These are phyloP conservation scores for Drosophila parvula DNA, from an alignment of 1,140 invertebrate species.

Conservation along the genomic window DNA sequence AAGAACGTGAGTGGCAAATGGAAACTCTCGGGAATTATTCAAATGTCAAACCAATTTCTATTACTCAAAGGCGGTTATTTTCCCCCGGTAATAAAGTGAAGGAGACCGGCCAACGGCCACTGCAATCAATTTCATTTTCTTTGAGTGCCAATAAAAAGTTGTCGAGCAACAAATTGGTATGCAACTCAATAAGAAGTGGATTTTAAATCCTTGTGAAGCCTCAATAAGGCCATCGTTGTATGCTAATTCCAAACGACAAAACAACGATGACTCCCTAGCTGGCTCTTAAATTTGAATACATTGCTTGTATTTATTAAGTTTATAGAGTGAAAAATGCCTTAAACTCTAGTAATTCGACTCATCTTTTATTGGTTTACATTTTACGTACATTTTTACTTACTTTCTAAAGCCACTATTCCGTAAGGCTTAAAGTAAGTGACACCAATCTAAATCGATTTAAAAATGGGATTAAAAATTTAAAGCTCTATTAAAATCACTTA, in stretches of 20 bases:
- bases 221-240: background rate
- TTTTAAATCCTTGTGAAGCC: background rate
- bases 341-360: background rate
- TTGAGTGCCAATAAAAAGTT: slow-evolving; percentile 36
- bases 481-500: slow-evolving; percentile 17
- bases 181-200: slow-evolving; percentile 13
- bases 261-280: background rate
- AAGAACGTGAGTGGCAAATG: slow-evolving; percentile 39
- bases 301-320: background rate
- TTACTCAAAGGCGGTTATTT: slow-evolving; percentile 18
- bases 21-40: slow-evolving; percentile 35
- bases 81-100: slow-evolving; percentile 12
- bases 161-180: slow-evolving; percentile 7
- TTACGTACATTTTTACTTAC: too few species aligned
- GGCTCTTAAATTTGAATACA: background rate
- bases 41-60: slow-evolving; percentile 45
- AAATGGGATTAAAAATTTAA: slow-evolving; percentile 1
- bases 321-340: background rate
- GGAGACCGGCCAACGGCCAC: background rate
- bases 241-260: background rate
- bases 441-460: background rate
- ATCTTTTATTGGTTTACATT: background rate
- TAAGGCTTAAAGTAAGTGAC: background rate
- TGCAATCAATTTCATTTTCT: slow-evolving; percentile 43
- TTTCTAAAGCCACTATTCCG: background rate